Evolutionary conservation across 1,140 invertebrate genomes (phyloP).

Genomic region (Listronotus bonariensis): DNA sequence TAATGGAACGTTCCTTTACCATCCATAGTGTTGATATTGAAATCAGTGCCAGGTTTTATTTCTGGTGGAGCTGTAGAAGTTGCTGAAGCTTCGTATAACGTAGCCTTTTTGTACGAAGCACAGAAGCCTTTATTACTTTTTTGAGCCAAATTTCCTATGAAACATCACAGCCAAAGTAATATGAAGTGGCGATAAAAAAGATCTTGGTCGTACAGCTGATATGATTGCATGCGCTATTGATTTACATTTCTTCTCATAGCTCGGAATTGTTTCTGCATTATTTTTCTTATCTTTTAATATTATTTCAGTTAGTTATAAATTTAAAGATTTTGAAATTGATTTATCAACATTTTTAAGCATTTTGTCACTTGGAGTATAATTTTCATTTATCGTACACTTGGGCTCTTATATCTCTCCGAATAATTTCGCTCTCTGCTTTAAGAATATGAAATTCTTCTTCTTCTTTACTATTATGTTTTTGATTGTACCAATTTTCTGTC

Average conservation of each 20-base stretch:
- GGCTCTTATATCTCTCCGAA: constrained; percentile 21
- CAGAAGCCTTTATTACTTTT: constrained; percentile 36
- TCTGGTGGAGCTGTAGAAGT: constrained; percentile 15
- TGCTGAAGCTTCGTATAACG: constrained; percentile 30
- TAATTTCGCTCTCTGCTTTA: constrained; percentile 34
- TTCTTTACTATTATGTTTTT: constrained; percentile 24
- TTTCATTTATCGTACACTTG: constrained; percentile 33
- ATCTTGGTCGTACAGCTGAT: constrained; percentile 22
- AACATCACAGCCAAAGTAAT: constrained; percentile 29
- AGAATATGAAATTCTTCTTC: constrained; percentile 29
- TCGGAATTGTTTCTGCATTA: constrained; percentile 20
- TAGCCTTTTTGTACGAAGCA: constrained; percentile 32
- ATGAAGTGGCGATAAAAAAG: constrained; percentile 17
- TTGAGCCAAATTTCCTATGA: constrained; percentile 36
- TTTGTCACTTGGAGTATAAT: constrained; percentile 33
- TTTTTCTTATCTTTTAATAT: constrained; percentile 36
- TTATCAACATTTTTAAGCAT: constrained; percentile 36
- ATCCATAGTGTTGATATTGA: constrained; percentile 38
- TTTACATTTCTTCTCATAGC: constrained; percentile 18
- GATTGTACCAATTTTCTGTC: constrained; percentile 33
- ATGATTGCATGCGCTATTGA: constrained; percentile 13
- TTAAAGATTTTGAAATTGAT: constrained; percentile 34
- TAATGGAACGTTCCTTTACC: constrained; percentile 37
- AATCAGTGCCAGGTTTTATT: constrained; percentile 36
- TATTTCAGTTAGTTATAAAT: constrained; percentile 36